phyloP scores from a whole-genome alignment of 2,888 invertebrate genomes.

The Tenthredo notha region DNA sequence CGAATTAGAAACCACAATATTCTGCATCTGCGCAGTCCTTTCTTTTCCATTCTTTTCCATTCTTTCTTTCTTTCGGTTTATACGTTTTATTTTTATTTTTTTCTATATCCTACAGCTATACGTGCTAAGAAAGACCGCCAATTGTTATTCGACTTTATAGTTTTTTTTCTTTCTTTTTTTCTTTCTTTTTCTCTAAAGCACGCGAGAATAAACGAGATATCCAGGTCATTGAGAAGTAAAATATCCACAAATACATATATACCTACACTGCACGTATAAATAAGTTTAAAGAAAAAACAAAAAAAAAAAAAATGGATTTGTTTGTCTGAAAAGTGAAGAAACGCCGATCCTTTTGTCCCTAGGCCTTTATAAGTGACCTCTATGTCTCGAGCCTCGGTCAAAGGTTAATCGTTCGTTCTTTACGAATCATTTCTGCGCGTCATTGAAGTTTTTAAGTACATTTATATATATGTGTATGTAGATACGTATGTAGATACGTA shows the following conservation, averaged over 20 bases:
- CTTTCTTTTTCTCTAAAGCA: too few relatives aligned
- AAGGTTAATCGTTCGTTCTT: conserved; percentile 36
- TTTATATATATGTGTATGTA: background rate
- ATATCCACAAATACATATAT: background rate
- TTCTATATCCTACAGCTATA: background rate
- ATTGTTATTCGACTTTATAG: background rate
- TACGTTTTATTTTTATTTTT: background rate
- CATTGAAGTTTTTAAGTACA: background rate
- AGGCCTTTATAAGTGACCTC: background rate
- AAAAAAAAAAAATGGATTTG: background rate
- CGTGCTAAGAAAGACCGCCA: conserved; percentile 7
- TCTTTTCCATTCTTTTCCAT: too few relatives aligned
- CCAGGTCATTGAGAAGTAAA: background rate
- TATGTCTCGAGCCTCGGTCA: conserved; percentile 26
- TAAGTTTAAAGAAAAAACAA: too few relatives aligned
- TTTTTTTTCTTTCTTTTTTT: background rate
- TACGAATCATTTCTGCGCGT: conserved; percentile 43
- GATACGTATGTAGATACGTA: conserved; percentile 1
- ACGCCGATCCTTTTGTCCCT: conserved; percentile 6
- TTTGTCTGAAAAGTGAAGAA: background rate
- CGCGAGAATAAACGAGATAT: background rate
- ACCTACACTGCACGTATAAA: background rate
- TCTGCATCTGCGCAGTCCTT: conserved; percentile 20
- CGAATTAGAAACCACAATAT: background rate
- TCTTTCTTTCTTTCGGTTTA: too few relatives aligned